These are phyloP conservation scores for Lithophane semibrunnea DNA, from an alignment of 2,888 invertebrate genomes.

Conservation along the genomic window DNA sequence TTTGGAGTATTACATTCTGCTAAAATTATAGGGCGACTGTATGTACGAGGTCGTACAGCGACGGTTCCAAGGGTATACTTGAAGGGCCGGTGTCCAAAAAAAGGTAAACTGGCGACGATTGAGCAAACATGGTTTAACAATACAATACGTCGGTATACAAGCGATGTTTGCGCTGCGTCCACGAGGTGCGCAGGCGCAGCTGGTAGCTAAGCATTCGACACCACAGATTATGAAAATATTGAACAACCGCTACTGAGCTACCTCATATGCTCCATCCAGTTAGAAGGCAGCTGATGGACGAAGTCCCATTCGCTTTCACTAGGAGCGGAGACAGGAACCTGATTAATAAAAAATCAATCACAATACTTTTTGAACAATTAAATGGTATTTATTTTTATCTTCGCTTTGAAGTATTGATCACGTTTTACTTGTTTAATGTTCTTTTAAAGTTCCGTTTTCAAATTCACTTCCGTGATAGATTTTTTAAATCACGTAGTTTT, in stretches of 20 bases:
- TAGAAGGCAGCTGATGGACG: slow-evolving; percentile 25
- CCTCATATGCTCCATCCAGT: slow-evolving; percentile 38
- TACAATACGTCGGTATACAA: slow-evolving; percentile 58
- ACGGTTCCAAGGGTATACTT: slow-evolving; percentile 55
- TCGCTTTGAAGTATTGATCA: slow-evolving; percentile 39
- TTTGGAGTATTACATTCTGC: slow-evolving; percentile 41
- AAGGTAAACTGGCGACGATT: slow-evolving; percentile 73
- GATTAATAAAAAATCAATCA: slow-evolving; percentile 23
- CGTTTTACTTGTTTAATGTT: slow-evolving; percentile 23
- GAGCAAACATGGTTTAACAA: slow-evolving; percentile 72
- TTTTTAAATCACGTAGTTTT: slow-evolving; percentile 19
- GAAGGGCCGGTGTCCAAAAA: slow-evolving; percentile 69
- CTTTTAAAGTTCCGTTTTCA: slow-evolving; percentile 20
- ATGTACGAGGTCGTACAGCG: slow-evolving; percentile 50
- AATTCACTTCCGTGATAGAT: slow-evolving; percentile 41
- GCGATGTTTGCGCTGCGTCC: slow-evolving; percentile 62
- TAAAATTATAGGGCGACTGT: slow-evolving; percentile 57
- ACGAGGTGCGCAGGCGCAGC: slow-evolving; percentile 52
- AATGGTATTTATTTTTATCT: slow-evolving; percentile 29
- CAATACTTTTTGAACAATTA: slow-evolving; percentile 30
- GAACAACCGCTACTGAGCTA: slow-evolving; percentile 53
- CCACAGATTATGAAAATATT: slow-evolving; percentile 65
- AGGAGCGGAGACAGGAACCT: slow-evolving; percentile 11
- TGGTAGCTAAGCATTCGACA: slow-evolving; percentile 62
- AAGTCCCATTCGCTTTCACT: slow-evolving; percentile 34